These are phyloP conservation scores for Gracilinanus agilis DNA, from an alignment of 2,113 vertebrate genomes.

Conservation along the genomic window DNA sequence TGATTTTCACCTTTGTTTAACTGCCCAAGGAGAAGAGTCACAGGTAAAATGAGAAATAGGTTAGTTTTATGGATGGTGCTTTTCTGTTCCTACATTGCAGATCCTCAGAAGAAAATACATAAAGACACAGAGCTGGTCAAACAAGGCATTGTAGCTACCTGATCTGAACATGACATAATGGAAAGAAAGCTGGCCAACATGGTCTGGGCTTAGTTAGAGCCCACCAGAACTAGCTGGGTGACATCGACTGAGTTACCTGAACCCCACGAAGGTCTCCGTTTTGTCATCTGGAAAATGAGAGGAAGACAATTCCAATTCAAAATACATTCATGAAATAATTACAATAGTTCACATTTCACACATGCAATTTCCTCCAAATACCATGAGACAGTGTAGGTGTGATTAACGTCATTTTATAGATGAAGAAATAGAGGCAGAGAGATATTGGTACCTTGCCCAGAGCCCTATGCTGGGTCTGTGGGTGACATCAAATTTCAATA, in stretches of 20 bases:
- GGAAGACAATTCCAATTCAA: background rate
- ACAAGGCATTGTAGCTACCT: background rate
- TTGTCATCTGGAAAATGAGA: background rate
- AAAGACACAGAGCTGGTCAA: background rate
- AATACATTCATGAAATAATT: background rate
- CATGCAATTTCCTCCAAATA: background rate
- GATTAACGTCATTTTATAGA: constrained; percentile 10
- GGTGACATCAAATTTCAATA: background rate
- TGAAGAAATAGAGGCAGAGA: background rate
- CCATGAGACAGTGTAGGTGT: background rate
- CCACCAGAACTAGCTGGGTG: background rate
- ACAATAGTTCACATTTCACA: background rate
- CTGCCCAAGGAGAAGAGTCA: constrained; percentile 1
- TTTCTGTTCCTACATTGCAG: background rate
- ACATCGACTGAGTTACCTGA: background rate
- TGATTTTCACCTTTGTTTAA: background rate
- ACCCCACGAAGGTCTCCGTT: background rate
- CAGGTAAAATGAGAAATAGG: constrained; percentile 16
- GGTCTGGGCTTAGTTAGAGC: background rate
- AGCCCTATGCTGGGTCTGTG: background rate
- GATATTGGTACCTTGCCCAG: background rate
- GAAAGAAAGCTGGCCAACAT: background rate
- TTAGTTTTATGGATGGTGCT: background rate
- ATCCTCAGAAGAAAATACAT: constrained; percentile 15
- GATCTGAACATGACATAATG: background rate